These are phyloP conservation scores for Muscicapa striata DNA, from an alignment of 2,797 vertebrate species.

Conservation along the genomic window DNA sequence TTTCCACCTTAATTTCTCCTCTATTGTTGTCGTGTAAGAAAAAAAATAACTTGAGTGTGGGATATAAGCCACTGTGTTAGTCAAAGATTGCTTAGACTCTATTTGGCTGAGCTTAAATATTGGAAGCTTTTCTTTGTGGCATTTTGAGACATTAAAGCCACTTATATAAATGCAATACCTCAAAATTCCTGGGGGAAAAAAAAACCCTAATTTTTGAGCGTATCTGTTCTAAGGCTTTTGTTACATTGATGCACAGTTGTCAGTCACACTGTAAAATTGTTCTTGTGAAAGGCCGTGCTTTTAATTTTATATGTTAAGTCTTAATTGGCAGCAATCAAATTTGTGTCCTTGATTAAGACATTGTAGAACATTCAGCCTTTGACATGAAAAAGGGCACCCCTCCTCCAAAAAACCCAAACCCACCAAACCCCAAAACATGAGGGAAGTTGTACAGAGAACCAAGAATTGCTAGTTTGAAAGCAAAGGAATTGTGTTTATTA, in stretches of 20 bases:
- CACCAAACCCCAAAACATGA: not conserved
- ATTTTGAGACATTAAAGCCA: not conserved
- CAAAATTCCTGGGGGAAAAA: not conserved
- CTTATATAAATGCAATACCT: not conserved
- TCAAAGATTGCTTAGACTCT: not conserved
- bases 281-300: not conserved
- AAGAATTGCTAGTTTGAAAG: not conserved
- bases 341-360: not conserved
- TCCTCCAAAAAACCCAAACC: not conserved
- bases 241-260: not conserved
- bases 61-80: not conserved
- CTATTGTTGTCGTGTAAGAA: not conserved
- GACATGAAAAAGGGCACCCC: not conserved
- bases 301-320: not conserved
- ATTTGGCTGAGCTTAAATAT: not conserved
- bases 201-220: not conserved
- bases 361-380: not conserved
- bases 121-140: not conserved
- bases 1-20: not conserved
- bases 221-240: not conserved
- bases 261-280: not conserved
- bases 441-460: not conserved
- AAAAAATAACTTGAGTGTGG: not conserved
- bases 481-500: not conserved
- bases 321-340: not conserved